These are phyloP conservation scores for Brienomyrus longianalis DNA, from an alignment of 2,113 vertebrate genomes.

Conservation along the genomic window DNA sequence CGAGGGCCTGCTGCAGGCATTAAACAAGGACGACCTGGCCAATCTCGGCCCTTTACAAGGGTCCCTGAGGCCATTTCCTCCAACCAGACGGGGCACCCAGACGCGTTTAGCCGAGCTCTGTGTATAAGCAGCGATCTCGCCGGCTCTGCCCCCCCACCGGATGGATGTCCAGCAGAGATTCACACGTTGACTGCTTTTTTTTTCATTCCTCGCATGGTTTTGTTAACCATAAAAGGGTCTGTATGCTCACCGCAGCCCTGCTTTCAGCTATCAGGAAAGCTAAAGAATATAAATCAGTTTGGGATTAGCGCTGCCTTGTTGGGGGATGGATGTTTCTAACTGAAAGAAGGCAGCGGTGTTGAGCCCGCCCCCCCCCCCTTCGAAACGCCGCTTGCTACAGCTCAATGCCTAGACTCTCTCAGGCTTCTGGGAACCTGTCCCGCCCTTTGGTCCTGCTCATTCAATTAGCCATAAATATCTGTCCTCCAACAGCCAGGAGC, in stretches of 20 bases:
- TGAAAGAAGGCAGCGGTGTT: neutral
- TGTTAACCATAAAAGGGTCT: slow-evolving; percentile 9
- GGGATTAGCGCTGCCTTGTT: neutral
- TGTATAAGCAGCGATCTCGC: neutral
- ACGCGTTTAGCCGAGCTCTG: neutral
- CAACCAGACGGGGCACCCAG: neutral
- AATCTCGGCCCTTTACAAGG: neutral
- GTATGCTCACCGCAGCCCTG: neutral
- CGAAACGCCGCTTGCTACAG: neutral
- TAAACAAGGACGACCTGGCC: neutral
- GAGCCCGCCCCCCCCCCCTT: neutral
- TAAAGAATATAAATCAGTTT: neutral
- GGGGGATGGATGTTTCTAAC: neutral
- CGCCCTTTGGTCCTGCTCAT: neutral
- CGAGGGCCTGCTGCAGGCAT: neutral
- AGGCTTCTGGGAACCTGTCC: neutral
- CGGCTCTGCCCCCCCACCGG: neutral
- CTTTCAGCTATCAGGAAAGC: neutral
- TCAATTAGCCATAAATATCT: slow-evolving; percentile 13
- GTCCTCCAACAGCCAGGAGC: neutral
- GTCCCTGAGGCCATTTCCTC: neutral
- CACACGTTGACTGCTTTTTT: neutral
- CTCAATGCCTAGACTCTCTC: neutral
- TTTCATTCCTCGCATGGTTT: neutral
- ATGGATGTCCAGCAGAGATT: neutral